Base-by-base conservation (phyloP, 2,888 invertebrate species). In the Heliconius ismenius region DNA sequence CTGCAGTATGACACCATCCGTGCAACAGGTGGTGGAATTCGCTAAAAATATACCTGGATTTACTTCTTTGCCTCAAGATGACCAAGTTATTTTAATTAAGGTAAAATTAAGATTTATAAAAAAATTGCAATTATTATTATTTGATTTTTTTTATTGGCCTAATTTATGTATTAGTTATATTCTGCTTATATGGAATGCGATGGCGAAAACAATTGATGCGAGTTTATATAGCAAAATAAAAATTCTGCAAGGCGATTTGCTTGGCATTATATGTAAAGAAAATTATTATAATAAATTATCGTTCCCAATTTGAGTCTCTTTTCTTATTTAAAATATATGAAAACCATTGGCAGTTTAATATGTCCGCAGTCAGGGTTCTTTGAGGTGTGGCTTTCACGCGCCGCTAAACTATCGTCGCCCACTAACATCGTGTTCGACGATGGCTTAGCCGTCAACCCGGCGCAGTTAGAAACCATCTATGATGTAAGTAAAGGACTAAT, bases 11-110 rank as follows among this genome's bases (percentile, higher is more conserved):
- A 98, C 98, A 18, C 98, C 98, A 10, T 96, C 97, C 84, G 98
- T 99, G 75, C 98, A 98, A 87, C 96, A 97, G 90, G 97, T 99
- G 82, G 99, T 99, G 49, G 99, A 99, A 90, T 99, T 99, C 90
- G 98, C 98, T 75, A 99, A 99, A 92, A 95, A 97, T 84, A 96
- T 99, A 83, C 99, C 99, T 81, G 98, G 98, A 81, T 99, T 99
- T 95, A 95, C 96, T 87, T 96, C 96, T 82, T 95, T 99, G 83
- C 96, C 97, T 75, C 99, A 99, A 92, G 99, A 99, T 88, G 99
- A 99, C 93, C 99, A 99, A 92, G 95, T 99, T 83, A 98, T 99
- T 83, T 95, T 99, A 82, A 98, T 99, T 87, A 99, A 99, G 95
- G 96, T 93, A 84, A 73, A 26, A 68, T 54, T 69, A 28, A 58